Percentiles rank a stretch among this genome's conserved stretches.
These are phyloP conservation scores for Fragum sueziense DNA, from an alignment of 2,888 invertebrate species.

Conservation along the genomic window DNA sequence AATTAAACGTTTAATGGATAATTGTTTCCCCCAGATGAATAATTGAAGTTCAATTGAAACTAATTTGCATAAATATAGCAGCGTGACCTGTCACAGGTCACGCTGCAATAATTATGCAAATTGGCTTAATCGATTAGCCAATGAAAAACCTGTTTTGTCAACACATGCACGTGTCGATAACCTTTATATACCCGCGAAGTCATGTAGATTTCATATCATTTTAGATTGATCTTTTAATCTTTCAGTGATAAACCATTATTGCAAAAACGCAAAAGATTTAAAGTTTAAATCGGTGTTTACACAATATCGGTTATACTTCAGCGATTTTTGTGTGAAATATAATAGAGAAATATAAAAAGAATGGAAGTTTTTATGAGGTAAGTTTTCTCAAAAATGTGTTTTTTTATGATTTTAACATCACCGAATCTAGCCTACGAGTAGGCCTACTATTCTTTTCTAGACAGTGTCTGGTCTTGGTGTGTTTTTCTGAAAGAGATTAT, in stretches of 20 bases:
- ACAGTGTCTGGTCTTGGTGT: too few relatives aligned
- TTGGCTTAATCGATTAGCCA: not conserved
- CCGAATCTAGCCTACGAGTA: too few relatives aligned
- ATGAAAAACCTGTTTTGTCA: slow-evolving; percentile 2
- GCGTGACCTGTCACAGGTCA: not conserved
- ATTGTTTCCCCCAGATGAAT: not conserved
- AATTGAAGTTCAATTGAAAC: not conserved
- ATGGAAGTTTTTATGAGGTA: not conserved
- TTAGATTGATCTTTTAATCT: not conserved
- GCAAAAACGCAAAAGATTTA: too few relatives aligned
- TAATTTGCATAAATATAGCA: slow-evolving; percentile 13
- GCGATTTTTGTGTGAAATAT: too few relatives aligned
- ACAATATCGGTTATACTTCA: too few relatives aligned
- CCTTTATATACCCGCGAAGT: slow-evolving; percentile 11
- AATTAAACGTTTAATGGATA: slow-evolving; percentile 13
- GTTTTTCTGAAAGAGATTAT: too few relatives aligned
- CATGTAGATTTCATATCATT: not conserved
- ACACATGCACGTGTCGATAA: slow-evolving; percentile 3
- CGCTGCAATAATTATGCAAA: too few relatives aligned
- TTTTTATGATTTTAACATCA: too few relatives aligned
- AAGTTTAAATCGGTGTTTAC: not conserved
- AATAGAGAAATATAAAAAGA: too few relatives aligned
- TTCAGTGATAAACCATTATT: too few relatives aligned
- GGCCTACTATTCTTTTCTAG: too few relatives aligned
- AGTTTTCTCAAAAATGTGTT: too few relatives aligned